Evolutionary conservation across 1,140 invertebrate species (phyloP).

Genomic region (Ips nitidus): DNA sequence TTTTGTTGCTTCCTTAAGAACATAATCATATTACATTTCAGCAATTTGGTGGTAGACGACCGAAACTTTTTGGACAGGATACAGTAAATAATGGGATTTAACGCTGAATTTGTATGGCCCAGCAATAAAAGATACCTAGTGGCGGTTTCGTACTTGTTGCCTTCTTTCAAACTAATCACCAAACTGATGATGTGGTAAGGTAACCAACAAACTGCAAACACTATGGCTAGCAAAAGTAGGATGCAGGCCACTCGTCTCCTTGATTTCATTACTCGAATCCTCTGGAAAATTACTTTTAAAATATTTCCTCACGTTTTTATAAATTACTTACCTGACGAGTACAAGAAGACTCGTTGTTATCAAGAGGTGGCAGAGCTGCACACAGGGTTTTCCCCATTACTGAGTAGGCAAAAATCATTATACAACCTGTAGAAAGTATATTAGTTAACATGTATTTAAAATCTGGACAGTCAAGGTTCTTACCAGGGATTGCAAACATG

Average conservation of each 20-base stretch:
- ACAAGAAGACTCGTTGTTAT: slow-evolving; percentile 61
- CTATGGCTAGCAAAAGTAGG: slow-evolving; percentile 68
- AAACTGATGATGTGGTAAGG: slow-evolving; percentile 72
- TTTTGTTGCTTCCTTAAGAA: slow-evolving; percentile 26
- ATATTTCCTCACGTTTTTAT: background rate
- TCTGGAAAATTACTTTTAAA: slow-evolving; percentile 53
- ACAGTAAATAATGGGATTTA: slow-evolving; percentile 88
- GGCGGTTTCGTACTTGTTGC: slow-evolving; percentile 46
- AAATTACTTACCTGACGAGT: slow-evolving; percentile 61
- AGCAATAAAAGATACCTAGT: slow-evolving; percentile 58
- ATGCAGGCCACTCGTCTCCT: slow-evolving; percentile 73
- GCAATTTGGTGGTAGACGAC: slow-evolving; percentile 62
- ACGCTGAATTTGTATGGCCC: slow-evolving; percentile 78
- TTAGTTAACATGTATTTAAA: no score
- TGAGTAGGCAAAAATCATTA: slow-evolving; percentile 69
- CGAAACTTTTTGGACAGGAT: slow-evolving; percentile 86
- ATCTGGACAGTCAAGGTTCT: slow-evolving; percentile 22
- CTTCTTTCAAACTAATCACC: slow-evolving; percentile 59
- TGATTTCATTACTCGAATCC: slow-evolving; percentile 64
- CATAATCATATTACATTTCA: slow-evolving; percentile 51
- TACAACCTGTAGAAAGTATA: slow-evolving; percentile 58
- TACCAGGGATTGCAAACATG: slow-evolving; percentile 72
- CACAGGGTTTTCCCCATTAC: slow-evolving; percentile 72
- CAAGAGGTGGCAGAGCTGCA: slow-evolving; percentile 65
- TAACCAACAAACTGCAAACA: slow-evolving; percentile 79